These are phyloP conservation scores for Aphrophora alni DNA, from an alignment of 2,888 invertebrate genomes.

Conservation along the genomic window DNA sequence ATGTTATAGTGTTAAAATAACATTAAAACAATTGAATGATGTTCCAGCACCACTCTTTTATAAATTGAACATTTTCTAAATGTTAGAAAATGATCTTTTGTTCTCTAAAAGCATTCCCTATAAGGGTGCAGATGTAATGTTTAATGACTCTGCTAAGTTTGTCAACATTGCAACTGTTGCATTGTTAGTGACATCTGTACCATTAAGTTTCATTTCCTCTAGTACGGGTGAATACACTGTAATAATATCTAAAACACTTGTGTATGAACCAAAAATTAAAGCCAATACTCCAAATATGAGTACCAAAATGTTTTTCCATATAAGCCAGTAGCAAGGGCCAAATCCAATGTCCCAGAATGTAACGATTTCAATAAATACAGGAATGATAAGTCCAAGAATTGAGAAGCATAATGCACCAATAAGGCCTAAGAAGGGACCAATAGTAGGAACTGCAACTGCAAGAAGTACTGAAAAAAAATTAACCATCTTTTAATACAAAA, in stretches of 20 bases:
- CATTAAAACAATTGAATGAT: not conserved
- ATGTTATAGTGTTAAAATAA: not conserved
- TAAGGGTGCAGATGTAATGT: not conserved
- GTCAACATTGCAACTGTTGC: not conserved
- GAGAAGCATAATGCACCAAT: constrained; percentile 95
- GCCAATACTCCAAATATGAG: constrained; percentile 79
- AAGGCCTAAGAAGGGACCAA: constrained; percentile 87
- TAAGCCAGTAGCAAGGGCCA: constrained; percentile 72
- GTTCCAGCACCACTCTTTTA: not conserved
- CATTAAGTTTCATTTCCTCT: not conserved
- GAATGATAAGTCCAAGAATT: constrained; percentile 86
- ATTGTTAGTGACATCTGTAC: not conserved
- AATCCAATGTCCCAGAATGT: constrained; percentile 87
- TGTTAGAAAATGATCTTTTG: not conserved
- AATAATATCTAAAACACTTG: constrained; percentile 68
- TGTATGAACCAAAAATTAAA: constrained; percentile 79
- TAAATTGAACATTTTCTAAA: not conserved
- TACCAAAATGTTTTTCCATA: constrained; percentile 81
- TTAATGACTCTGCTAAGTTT: not conserved
- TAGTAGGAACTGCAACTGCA: constrained; percentile 86
- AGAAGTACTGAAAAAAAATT: constrained; percentile 64
- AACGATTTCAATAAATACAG: constrained; percentile 83
- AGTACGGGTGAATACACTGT: constrained; percentile 15
- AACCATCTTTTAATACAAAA: constrained; percentile 17
- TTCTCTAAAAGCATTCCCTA: not conserved